A percentile compares a stretch with the other conserved stretches of the same genome.
phyloP scores from a whole-genome alignment of 2,888 invertebrate species.

The Tortricodes alternella region DNA sequence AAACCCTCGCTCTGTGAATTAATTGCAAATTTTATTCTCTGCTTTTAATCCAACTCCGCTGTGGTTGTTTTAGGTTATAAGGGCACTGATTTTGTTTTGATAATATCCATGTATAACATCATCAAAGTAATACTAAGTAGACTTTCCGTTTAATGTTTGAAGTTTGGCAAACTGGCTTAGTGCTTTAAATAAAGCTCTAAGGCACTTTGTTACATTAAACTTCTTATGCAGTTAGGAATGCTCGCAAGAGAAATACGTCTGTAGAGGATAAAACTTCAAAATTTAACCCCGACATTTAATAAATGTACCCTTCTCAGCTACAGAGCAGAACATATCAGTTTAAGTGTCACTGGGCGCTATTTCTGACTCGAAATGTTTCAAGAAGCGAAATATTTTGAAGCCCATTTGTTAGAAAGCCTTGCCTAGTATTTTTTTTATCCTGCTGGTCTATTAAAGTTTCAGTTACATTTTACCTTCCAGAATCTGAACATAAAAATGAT shows the following conservation, averaged over 20 bases:
- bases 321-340: slow-evolving; percentile 68
- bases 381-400: slow-evolving; percentile 79
- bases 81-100: no score
- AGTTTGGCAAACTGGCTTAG: no score
- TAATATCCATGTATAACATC: no score
- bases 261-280: slow-evolving; percentile 18
- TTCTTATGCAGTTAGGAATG: neutral
- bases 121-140: no score
- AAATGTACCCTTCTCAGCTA: slow-evolving; percentile 65
- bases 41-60: no score
- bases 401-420: slow-evolving; percentile 76
- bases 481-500: no score
- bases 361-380: slow-evolving; percentile 73
- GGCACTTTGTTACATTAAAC: slow-evolving; percentile 16
- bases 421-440: slow-evolving; percentile 41
- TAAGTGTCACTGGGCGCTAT: slow-evolving; percentile 73
- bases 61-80: no score
- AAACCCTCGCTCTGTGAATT: no score
- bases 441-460: neutral
- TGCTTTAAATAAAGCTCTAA: neutral
- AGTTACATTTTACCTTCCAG: no score
- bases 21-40: no score
- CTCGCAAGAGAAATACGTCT: neutral
- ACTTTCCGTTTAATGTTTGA: no score
- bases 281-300: slow-evolving; percentile 50